Evolutionary conservation across 1,140 invertebrate species (phyloP).

Genomic region (Drosophila ercepeae): DNA sequence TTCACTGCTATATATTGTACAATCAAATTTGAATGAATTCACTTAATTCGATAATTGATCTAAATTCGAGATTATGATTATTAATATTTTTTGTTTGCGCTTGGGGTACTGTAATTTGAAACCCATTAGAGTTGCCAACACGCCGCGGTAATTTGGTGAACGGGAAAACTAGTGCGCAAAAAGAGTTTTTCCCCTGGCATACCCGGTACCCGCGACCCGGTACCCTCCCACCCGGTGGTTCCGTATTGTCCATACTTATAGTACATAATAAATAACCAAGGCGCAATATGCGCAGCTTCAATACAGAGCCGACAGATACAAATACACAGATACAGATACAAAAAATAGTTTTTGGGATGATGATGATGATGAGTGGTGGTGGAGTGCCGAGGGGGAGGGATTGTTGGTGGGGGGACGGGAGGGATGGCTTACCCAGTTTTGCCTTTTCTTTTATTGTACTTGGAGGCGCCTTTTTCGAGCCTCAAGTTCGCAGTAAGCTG

Average conservation of each 20-base stretch:
- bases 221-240: slow-evolving; percentile 1
- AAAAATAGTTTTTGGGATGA: slow-evolving; percentile 40
- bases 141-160: slow-evolving; percentile 1
- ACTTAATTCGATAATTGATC: slow-evolving; percentile 45
- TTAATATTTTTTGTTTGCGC: slow-evolving; percentile 28
- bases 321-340: slow-evolving; percentile 29
- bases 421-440: slow-evolving; percentile 1
- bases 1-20: neutral
- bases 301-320: slow-evolving; percentile 61
- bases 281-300: slow-evolving; percentile 80
- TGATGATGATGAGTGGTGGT: neutral
- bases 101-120: slow-evolving; percentile 42
- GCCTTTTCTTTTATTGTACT: slow-evolving; percentile 25
- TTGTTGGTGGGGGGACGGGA: neutral
- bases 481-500: slow-evolving; percentile 67
- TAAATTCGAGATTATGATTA: slow-evolving; percentile 11
- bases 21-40: slow-evolving; percentile 8
- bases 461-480: slow-evolving; percentile 63
- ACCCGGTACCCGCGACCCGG: neutral
- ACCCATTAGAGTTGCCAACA: slow-evolving; percentile 40
- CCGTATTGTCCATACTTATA: slow-evolving; percentile 39
- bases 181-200: slow-evolving; percentile 34
- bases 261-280: slow-evolving; percentile 76
- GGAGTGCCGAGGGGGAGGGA: neutral
- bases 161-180: slow-evolving; percentile 48